Evolutionary conservation across 2,888 invertebrate species (phyloP).

Genomic region (Andrena bicolor): DNA sequence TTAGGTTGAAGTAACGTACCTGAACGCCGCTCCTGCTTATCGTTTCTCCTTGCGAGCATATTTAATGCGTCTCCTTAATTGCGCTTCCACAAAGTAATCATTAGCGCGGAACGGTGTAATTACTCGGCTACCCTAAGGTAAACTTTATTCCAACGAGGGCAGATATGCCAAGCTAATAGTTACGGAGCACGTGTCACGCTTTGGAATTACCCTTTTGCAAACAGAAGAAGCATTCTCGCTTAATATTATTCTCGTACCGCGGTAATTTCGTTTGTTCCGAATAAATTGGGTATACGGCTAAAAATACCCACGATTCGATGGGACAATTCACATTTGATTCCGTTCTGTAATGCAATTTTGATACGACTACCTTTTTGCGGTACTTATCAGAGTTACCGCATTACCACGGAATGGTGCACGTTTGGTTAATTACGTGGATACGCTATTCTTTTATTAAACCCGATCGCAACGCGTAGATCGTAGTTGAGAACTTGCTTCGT

Average conservation of each 20-base stretch:
- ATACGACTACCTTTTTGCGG: neutral
- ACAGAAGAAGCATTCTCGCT: neutral
- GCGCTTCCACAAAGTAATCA: slow-evolving; percentile 45
- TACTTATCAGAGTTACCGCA: neutral
- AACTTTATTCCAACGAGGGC: slow-evolving; percentile 26
- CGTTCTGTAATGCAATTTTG: neutral
- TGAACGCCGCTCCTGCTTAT: slow-evolving; percentile 41
- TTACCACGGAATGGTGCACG: slow-evolving; percentile 18
- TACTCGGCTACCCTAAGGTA: slow-evolving; percentile 20
- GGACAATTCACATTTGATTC: neutral
- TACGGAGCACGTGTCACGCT: slow-evolving; percentile 39
- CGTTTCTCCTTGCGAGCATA: slow-evolving; percentile 43
- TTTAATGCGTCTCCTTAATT: slow-evolving; percentile 57
- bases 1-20: slow-evolving; percentile 38
- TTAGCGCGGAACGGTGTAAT: slow-evolving; percentile 52
- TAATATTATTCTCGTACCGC: neutral
- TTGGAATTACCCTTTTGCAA: slow-evolving; percentile 21
- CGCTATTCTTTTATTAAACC: slow-evolving; percentile 11
- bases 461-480: neutral
- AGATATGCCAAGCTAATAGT: neutral
- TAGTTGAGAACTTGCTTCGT: slow-evolving; percentile 51
- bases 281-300: neutral
- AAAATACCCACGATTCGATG: neutral
- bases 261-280: neutral
- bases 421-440: slow-evolving; percentile 28